phyloP scores from a whole-genome alignment of 2,888 invertebrate species.

The Zelleria hepariella region DNA sequence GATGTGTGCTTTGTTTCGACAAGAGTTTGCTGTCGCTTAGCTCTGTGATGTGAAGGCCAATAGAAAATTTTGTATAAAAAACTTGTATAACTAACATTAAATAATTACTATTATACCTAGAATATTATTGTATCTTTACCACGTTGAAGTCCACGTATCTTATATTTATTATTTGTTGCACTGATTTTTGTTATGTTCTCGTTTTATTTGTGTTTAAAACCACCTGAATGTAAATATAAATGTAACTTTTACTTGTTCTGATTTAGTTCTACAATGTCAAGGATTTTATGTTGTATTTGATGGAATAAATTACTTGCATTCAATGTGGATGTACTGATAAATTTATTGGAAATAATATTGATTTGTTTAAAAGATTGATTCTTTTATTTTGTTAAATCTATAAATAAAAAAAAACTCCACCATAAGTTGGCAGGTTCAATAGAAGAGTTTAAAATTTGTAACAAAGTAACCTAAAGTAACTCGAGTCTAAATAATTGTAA shows the following conservation, averaged over 20 bases:
- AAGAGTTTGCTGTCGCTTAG: slow-evolving; percentile 42
- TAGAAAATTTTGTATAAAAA: slow-evolving; percentile 67
- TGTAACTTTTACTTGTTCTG: slow-evolving; percentile 53
- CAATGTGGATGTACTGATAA: slow-evolving; percentile 70
- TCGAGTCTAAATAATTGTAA: background rate
- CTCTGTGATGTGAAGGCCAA: slow-evolving; percentile 70
- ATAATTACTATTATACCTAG: slow-evolving; percentile 43
- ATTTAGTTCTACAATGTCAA: slow-evolving; percentile 58
- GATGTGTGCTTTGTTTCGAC: slow-evolving; percentile 32
- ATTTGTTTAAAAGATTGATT: slow-evolving; percentile 60
- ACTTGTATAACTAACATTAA: slow-evolving; percentile 59
- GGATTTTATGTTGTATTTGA: slow-evolving; percentile 63
- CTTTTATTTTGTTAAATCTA: slow-evolving; percentile 4
- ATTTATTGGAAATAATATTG: slow-evolving; percentile 72
- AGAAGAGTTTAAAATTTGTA: no score
- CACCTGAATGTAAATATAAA: slow-evolving; percentile 65
- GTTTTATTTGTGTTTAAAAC: slow-evolving; percentile 66
- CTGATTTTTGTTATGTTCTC: slow-evolving; percentile 68
- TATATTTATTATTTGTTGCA: slow-evolving; percentile 71
- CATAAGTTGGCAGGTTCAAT: no score
- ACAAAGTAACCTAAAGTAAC: background rate
- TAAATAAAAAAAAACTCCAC: no score
- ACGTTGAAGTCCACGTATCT: slow-evolving; percentile 61
- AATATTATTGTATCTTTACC: slow-evolving; percentile 59
- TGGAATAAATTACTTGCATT: slow-evolving; percentile 53